phyloP scores from a whole-genome alignment of 2,888 invertebrate genomes.

The Pachliopta kotzebuea region DNA sequence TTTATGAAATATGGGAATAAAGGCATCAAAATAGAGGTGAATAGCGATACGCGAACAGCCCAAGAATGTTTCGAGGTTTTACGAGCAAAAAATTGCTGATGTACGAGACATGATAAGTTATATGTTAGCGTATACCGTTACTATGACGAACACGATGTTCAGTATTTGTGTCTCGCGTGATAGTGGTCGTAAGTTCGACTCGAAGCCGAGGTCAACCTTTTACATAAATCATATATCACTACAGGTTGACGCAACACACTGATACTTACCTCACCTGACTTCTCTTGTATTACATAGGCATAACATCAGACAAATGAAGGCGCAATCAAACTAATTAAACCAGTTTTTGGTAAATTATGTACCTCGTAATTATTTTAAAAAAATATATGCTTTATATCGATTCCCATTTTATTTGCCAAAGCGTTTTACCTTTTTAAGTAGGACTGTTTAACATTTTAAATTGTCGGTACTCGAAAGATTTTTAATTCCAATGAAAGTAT shows the following conservation, averaged over 20 bases:
- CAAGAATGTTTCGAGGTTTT: conserved; percentile 18
- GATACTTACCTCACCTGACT: background rate
- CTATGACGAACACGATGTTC: background rate
- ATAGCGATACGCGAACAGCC: conserved; percentile 13
- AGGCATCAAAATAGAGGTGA: conserved; percentile 29
- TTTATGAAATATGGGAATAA: conserved; percentile 29
- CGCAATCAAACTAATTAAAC: background rate
- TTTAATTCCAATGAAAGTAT: background rate
- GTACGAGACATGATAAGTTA: conserved; percentile 3
- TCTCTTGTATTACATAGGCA: background rate
- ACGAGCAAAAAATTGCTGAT: conserved; percentile 22
- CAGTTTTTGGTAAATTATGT: background rate
- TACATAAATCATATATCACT: background rate
- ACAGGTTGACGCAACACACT: background rate
- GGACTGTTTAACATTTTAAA: background rate
- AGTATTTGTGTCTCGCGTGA: background rate
- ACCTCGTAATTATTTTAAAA: background rate
- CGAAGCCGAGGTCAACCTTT: background rate
- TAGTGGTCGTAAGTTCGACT: background rate
- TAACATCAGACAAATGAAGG: background rate
- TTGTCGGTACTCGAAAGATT: background rate
- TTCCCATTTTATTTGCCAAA: background rate
- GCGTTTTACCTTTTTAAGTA: background rate
- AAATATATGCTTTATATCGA: background rate
- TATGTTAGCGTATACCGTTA: conserved; percentile 5